Conservation (phyloP, 2,888 invertebrate species). For the Orchesella flavescens region DNA sequence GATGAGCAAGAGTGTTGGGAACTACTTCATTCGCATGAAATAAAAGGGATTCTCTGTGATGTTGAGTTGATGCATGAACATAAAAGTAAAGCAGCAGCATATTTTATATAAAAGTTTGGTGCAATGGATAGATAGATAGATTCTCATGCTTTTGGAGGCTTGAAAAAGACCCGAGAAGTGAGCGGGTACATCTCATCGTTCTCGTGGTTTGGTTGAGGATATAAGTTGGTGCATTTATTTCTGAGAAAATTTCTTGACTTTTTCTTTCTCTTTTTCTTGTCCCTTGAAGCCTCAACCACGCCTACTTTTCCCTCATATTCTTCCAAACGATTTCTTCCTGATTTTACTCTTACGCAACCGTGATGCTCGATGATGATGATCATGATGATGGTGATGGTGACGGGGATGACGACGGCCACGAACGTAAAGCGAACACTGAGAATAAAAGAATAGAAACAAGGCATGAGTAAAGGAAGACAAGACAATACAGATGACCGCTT, state of each 20-base stretch:
- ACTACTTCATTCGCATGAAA: too few relatives aligned
- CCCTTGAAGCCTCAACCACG: constrained; percentile 71
- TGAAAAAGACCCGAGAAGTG: neutral
- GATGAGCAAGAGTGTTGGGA: too few relatives aligned
- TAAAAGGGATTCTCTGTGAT: neutral
- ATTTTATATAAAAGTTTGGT: neutral
- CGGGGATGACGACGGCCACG: constrained; percentile 40
- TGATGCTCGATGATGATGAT: constrained; percentile 6
- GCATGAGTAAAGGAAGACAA: constrained; percentile 17
- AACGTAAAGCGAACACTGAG: constrained; percentile 2
- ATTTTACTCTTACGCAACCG: constrained; percentile 53
- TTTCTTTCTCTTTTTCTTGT: constrained; percentile 68
- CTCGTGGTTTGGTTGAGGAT: neutral
- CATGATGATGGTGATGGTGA: constrained; percentile 30
- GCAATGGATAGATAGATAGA: neutral
- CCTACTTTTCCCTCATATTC: constrained; percentile 71
- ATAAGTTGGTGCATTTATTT: constrained; percentile 64
- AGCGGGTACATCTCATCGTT: neutral
- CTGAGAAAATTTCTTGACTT: constrained; percentile 71
- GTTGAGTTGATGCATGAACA: too few relatives aligned
- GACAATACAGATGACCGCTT: constrained; percentile 63
- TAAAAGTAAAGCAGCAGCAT: too few relatives aligned
- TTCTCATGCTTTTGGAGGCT: neutral
- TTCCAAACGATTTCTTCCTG: constrained; percentile 71
- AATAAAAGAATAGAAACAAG: constrained; percentile 1